These are phyloP conservation scores for Oreotrochilus melanogaster DNA, from an alignment of 2,113 vertebrate species.

Conservation along the genomic window DNA sequence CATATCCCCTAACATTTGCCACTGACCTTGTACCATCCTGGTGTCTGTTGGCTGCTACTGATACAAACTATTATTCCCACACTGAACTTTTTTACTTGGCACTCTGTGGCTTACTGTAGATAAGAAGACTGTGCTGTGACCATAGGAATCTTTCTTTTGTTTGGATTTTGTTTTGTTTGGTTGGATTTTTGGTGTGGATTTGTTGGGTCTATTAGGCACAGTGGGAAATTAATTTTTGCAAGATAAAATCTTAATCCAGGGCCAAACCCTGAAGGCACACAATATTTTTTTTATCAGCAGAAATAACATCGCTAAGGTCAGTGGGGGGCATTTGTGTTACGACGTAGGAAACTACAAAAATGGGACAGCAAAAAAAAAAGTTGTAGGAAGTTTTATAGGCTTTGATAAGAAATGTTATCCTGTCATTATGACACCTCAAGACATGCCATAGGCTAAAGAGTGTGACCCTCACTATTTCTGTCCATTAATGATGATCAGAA, in stretches of 20 bases:
- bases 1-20: not conserved
- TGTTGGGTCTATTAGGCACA: not conserved
- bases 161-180: not conserved
- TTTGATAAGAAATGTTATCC: not conserved
- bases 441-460: not conserved
- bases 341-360: not conserved
- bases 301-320: not conserved
- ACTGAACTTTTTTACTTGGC: not conserved
- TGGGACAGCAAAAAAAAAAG: not conserved
- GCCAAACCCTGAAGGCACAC: not conserved
- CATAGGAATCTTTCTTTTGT: not conserved
- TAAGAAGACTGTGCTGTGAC: not conserved
- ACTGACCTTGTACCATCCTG: not conserved
- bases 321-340: accelerated
- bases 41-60: not conserved
- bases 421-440: not conserved
- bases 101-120: not conserved
- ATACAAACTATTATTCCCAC: not conserved
- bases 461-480: not conserved
- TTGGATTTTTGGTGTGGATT: not conserved
- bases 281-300: not conserved
- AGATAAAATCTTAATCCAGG: not conserved
- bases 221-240: not conserved
- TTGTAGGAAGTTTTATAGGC: not conserved
- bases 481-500: not conserved